A percentile compares a stretch with the other conserved stretches of the same genome.
Conservation (phyloP, 2,797 vertebrate genomes). For the Bovichtus variegatus region DNA sequence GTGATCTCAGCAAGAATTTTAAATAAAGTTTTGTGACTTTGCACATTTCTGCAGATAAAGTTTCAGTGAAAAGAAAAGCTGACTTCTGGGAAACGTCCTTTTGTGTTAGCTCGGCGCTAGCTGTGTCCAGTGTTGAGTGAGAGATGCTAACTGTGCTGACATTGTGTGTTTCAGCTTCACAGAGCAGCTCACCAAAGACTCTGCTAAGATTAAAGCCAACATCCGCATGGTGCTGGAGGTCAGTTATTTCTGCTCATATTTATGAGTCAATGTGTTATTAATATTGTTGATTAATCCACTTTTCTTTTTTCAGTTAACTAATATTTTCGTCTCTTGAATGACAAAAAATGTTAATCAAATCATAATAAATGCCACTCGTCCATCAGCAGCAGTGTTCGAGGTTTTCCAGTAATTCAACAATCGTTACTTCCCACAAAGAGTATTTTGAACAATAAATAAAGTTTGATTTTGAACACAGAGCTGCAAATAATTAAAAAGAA, state of each 20-base stretch:
- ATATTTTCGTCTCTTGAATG: neutral
- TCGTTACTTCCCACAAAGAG: no score
- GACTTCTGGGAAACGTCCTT: neutral
- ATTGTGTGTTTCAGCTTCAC: slow-evolving; percentile 83
- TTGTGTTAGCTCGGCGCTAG: slow-evolving; percentile 30
- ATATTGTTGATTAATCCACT: neutral
- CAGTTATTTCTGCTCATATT: slow-evolving; percentile 12
- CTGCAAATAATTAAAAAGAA: no score
- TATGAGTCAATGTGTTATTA: neutral
- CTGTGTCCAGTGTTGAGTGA: neutral
- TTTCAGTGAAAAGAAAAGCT: neutral
- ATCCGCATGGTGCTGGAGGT: slow-evolving; percentile 94
- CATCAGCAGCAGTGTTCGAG: no score
- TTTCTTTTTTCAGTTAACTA: neutral
- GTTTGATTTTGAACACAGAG: no score
- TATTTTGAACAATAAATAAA: no score
- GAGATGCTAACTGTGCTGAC: slow-evolving; percentile 29
- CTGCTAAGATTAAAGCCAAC: slow-evolving; percentile 92
- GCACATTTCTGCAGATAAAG: neutral
- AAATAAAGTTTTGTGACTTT: neutral
- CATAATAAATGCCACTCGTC: neutral
- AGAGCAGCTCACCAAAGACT: slow-evolving; percentile 89
- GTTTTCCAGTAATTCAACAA: no score
- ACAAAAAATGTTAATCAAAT: neutral
- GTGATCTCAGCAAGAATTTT: neutral